Conservation (phyloP, 2,113 vertebrate genomes). For the Xenus cinereus region DNA sequence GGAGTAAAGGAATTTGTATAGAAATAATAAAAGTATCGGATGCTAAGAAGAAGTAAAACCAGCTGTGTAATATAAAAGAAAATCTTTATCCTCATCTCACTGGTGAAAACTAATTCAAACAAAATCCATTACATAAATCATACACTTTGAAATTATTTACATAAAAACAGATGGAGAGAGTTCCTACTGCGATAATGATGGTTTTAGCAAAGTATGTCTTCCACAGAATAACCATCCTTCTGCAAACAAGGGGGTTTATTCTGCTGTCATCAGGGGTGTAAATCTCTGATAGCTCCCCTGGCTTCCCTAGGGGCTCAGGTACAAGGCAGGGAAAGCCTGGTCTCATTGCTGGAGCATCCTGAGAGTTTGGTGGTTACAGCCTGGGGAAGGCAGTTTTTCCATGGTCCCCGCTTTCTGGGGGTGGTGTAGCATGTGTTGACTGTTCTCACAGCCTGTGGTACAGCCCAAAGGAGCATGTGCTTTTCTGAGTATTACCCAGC, state of each 20-base stretch:
- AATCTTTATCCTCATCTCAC: slow-evolving; percentile 40
- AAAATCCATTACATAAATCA: slow-evolving; percentile 60
- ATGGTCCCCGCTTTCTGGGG: background rate
- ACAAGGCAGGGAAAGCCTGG: background rate
- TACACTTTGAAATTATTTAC: slow-evolving; percentile 58
- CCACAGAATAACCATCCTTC: background rate
- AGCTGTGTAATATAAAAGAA: slow-evolving; percentile 61
- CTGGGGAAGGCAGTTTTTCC: background rate
- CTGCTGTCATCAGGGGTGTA: background rate
- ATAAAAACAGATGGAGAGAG: slow-evolving; percentile 50
- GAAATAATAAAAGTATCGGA: slow-evolving; percentile 50
- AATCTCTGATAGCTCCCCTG: background rate
- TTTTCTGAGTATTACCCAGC: background rate
- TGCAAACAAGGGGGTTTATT: background rate
- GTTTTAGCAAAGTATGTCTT: slow-evolving; percentile 3
- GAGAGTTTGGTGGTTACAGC: rapidly evolving
- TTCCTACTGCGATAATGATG: slow-evolving; percentile 1
- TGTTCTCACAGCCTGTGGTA: background rate
- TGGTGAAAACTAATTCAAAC: slow-evolving; percentile 67
- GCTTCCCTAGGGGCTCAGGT: background rate
- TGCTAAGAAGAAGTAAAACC: slow-evolving; percentile 66
- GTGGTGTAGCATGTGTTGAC: background rate
- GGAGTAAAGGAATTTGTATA: slow-evolving; percentile 49
- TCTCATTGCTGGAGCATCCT: background rate
- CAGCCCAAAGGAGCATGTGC: background rate